Conservation (phyloP, 2,888 invertebrate genomes). For the Caenorhabditis angaria region DNA sequence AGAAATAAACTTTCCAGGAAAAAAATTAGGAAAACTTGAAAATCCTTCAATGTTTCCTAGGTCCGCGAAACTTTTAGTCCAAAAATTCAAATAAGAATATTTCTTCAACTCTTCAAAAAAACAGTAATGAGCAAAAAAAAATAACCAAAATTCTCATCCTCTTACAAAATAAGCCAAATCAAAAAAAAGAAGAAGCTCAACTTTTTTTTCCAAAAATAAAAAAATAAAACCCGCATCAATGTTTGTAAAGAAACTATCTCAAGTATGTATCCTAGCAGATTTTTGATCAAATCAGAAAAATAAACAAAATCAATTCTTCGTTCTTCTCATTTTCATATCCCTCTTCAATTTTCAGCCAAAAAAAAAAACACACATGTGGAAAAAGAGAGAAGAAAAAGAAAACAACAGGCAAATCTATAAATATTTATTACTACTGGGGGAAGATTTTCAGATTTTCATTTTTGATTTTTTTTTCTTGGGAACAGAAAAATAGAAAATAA, state of each 20-base stretch:
- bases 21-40: neutral
- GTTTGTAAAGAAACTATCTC: neutral
- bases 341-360: neutral
- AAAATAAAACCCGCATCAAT: neutral
- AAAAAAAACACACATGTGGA: constrained; percentile 12
- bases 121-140: too few species aligned
- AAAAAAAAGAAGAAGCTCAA: neutral
- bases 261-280: neutral
- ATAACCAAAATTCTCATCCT: too few species aligned
- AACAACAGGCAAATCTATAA: constrained; percentile 13
- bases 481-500: too few species aligned
- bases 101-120: too few species aligned
- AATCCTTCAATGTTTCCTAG: too few species aligned
- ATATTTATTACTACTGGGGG: constrained; percentile 9
- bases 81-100: neutral
- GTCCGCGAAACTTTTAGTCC: too few species aligned
- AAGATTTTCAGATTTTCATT: too few species aligned
- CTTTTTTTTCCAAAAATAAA: neutral
- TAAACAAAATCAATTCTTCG: neutral
- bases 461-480: too few species aligned
- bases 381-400: neutral
- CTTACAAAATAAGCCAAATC: constrained; percentile 4
- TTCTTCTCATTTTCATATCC: neutral
- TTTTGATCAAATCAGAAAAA: neutral
- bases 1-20: neutral